A percentile compares a stretch with the other conserved stretches of the same genome.
phyloP scores from a whole-genome alignment of 2,113 vertebrate genomes.

The Tachysurus vachellii region DNA sequence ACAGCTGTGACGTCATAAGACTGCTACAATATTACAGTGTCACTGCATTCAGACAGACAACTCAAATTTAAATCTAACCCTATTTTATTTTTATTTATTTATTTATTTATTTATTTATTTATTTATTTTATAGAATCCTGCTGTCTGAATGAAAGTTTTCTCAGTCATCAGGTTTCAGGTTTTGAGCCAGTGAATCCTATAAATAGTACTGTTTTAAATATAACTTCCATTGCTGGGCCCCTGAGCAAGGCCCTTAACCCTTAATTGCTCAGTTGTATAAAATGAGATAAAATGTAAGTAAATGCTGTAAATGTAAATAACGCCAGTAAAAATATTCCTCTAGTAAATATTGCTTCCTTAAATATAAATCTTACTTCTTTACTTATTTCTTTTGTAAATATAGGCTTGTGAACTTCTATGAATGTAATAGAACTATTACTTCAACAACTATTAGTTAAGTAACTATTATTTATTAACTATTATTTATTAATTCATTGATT shows the following conservation, averaged over 20 bases:
- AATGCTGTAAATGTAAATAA: no score
- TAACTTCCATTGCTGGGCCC: not conserved
- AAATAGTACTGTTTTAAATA: not conserved
- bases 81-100: no score
- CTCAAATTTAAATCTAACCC: not conserved
- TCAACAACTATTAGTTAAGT: not conserved
- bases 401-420: not conserved
- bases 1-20: not conserved
- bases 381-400: not conserved
- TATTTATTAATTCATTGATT: no score
- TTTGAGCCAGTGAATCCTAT: not conserved
- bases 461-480: not conserved
- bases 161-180: not conserved
- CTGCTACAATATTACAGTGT: not conserved
- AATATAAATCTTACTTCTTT: not conserved
- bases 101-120: no score
- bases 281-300: no score
- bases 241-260: no score
- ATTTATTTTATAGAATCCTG: not conserved
- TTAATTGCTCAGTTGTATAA: no score
- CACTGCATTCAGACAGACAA: not conserved
- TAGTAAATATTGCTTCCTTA: not conserved
- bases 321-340: not conserved
- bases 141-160: not conserved
- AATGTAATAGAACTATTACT: not conserved